These are phyloP conservation scores for Poeciliopsis occidentalis DNA, from an alignment of 2,113 vertebrate species.

Conservation along the genomic window DNA sequence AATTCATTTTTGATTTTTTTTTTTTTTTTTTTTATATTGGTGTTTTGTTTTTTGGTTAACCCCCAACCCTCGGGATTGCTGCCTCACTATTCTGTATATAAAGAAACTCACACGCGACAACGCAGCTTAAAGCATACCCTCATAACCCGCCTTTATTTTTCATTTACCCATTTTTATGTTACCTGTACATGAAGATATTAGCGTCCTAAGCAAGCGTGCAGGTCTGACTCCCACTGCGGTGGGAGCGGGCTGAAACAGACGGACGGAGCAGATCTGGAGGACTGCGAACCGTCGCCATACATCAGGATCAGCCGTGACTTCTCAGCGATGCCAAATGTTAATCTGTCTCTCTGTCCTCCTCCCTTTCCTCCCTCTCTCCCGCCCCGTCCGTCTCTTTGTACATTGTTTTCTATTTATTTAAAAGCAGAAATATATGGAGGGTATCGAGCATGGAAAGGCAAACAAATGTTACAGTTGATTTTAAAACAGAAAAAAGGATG, in stretches of 20 bases:
- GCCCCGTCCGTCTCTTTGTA: conserved; percentile 66
- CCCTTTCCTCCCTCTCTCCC: neutral
- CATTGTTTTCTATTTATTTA: conserved; percentile 82
- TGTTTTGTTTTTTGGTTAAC: conserved; percentile 49
- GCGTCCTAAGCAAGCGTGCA: conserved; percentile 61
- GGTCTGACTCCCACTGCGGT: conserved; percentile 35
- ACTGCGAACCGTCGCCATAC: conserved; percentile 42
- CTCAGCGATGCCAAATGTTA: conserved; percentile 76
- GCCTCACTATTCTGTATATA: conserved; percentile 74
- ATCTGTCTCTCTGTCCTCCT: conserved; percentile 36
- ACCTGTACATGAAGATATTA: conserved; percentile 64
- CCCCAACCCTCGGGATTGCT: conserved; percentile 61
- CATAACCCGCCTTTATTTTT: conserved; percentile 58
- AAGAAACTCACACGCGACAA: conserved; percentile 47
- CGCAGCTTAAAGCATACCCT: conserved; percentile 50
- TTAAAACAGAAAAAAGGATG: conserved; percentile 68
- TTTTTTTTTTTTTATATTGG: conserved; percentile 52
- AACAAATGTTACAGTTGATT: conserved; percentile 59
- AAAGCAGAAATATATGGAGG: conserved; percentile 80
- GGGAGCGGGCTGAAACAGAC: conserved; percentile 46
- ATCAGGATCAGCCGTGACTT: conserved; percentile 64
- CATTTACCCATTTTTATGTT: conserved; percentile 53
- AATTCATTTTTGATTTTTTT: conserved; percentile 32
- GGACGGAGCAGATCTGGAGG: too few species aligned
- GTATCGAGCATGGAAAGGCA: conserved; percentile 77